A percentile compares a stretch with the other conserved stretches of the same genome.
phyloP scores from a whole-genome alignment of 2,113 vertebrate genomes.

The Grus americana region DNA sequence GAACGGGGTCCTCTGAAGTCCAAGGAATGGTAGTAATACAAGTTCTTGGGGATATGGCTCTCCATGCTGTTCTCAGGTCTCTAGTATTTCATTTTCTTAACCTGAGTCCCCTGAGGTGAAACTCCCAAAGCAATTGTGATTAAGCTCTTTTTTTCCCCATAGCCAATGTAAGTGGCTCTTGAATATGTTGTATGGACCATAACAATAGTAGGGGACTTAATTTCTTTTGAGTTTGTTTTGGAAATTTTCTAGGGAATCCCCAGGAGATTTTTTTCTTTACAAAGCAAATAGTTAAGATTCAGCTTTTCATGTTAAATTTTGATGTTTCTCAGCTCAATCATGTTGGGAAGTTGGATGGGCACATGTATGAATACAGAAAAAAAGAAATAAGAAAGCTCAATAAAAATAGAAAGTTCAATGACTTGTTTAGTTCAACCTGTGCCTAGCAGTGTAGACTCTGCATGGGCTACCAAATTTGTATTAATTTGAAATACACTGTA shows the following conservation, averaged over 20 bases:
- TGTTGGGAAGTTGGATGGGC: neutral
- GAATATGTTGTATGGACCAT: neutral
- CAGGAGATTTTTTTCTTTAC: neutral
- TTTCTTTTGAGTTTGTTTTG: neutral
- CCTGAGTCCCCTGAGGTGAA: neutral
- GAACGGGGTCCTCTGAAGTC: neutral
- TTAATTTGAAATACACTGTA: neutral
- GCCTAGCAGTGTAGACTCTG: neutral
- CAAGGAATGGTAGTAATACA: neutral
- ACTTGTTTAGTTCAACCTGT: neutral
- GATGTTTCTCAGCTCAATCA: neutral
- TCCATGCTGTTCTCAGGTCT: neutral
- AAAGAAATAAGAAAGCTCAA: neutral
- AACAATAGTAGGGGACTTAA: neutral
- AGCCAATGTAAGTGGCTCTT: neutral
- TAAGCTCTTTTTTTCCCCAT: neutral
- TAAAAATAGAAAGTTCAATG: neutral
- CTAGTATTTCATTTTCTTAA: neutral
- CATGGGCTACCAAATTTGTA: neutral
- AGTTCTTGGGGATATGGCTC: neutral
- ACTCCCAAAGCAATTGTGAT: neutral
- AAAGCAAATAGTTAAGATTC: neutral
- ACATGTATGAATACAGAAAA: neutral
- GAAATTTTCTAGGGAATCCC: neutral
- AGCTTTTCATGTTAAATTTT: neutral